Evolutionary conservation across 2,888 invertebrate species (phyloP), one percentile per base, ranked within the genome.

Genomic region (Taenaris catops): DNA sequence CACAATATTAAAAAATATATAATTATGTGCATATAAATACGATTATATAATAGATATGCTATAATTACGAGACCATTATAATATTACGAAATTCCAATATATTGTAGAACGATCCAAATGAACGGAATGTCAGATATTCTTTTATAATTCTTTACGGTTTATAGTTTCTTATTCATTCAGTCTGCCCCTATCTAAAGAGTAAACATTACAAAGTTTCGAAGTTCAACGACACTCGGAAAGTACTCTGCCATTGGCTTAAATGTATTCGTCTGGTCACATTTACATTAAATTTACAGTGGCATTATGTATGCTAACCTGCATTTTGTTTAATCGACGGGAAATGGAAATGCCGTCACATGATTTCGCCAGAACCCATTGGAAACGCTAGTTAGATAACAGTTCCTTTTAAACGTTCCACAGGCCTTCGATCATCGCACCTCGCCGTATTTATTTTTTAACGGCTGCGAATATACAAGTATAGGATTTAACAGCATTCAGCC

Each of bases 391-490:
- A 72, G 65, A 73, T 80, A 79, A 79, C 67, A 69, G 53, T 68
- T 64, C 60, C 63, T 63, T 56, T 60, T 60, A 68, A 73, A 60
- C 61, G 60, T 51, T 53, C 55, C 59, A 56, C 62, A 55, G 64
- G 63, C 67, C 70, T 73, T 74, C 74, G 72, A 74, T 76, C 76
- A 70, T 73, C 75, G 60, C 67, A 68, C 69, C 71, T 73, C 64
- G 54, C 53, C 49, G 68, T 68, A 61, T 74, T 71, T 79, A 75
- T 79, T 81, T 83, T 83, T 79, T 72, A 71, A 72, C 75, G 71
- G 63, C 65, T 57, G 75, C 74, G 75, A 78, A 81, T 76, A 80
- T 79, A 81, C 74, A 71, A 68, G 69, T 61, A 63, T 63, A 48
- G 68, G 59, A 63, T 67, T 71, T 63, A 63, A 68, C 67, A 57